A percentile compares a stretch with the other conserved stretches of the same genome.
phyloP scores from a whole-genome alignment of 2,797 vertebrate species.

The Trachops cirrhosus region DNA sequence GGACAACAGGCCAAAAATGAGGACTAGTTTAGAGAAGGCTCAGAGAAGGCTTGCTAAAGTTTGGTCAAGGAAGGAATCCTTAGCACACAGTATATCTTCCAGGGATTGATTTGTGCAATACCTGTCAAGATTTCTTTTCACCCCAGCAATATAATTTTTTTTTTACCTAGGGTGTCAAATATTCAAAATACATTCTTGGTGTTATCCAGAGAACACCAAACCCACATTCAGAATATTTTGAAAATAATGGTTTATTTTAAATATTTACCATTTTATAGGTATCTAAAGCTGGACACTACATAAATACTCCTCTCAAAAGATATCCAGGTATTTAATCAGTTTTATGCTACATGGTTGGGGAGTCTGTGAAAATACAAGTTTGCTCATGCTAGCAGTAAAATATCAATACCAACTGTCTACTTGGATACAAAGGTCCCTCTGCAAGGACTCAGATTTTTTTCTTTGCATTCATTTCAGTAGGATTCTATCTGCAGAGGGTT shows the following conservation, averaged over 20 bases:
- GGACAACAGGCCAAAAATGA: neutral
- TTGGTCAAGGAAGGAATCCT: neutral
- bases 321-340: neutral
- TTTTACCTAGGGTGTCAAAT: neutral
- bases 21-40: neutral
- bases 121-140: neutral
- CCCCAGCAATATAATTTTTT: neutral
- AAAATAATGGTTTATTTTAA: neutral
- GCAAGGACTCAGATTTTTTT: neutral
- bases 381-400: neutral
- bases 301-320: neutral
- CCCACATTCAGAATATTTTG: neutral
- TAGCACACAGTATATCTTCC: neutral
- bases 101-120: neutral
- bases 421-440: neutral
- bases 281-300: neutral
- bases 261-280: constrained; percentile 11
- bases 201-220: neutral
- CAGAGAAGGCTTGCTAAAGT: neutral
- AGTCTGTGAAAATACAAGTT: neutral
- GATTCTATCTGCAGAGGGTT: neutral
- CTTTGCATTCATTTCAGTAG: constrained; percentile 16
- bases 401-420: neutral
- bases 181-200: neutral
- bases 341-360: neutral